A percentile compares a stretch with the other conserved stretches of the same genome.
These are phyloP conservation scores for Galeruca laticollis DNA, from an alignment of 2,888 invertebrate genomes.

Conservation along the genomic window DNA sequence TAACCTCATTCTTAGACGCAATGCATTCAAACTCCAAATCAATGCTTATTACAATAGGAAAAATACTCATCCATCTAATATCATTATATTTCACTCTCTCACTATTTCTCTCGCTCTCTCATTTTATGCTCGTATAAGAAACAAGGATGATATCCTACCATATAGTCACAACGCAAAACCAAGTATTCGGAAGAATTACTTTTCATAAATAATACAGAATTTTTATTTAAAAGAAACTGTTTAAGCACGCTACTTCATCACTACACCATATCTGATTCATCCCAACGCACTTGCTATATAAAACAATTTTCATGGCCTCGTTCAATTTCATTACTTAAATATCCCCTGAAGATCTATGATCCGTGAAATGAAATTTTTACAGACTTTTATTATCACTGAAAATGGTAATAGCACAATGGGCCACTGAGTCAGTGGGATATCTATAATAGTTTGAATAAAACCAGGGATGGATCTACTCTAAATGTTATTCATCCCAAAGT, in stretches of 20 bases:
- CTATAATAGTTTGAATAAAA: not conserved
- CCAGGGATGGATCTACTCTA: not conserved
- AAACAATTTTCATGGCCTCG: constrained; percentile 25
- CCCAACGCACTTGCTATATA: constrained; percentile 18
- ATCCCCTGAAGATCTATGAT: constrained; percentile 41
- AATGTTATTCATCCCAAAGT: not conserved
- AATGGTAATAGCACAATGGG: constrained; percentile 43
- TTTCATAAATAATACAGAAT: too few relatives aligned
- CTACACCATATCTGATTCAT: constrained; percentile 17
- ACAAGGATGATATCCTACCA: too few relatives aligned
- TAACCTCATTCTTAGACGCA: too few relatives aligned
- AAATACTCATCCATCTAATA: too few relatives aligned
- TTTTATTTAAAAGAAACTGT: too few relatives aligned
- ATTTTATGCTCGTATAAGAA: too few relatives aligned
- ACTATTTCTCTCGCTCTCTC: too few relatives aligned
- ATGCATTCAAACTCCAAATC: too few relatives aligned
- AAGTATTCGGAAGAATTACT: too few relatives aligned
- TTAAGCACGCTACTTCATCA: not conserved
- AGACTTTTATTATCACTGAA: constrained; percentile 42
- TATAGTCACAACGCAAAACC: too few relatives aligned
- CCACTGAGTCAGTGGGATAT: constrained; percentile 23
- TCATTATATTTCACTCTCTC: too few relatives aligned
- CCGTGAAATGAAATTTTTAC: constrained; percentile 46
- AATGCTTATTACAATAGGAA: too few relatives aligned
- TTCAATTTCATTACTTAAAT: constrained; percentile 40